Evolutionary conservation across 2,797 vertebrate species (phyloP), one percentile per base, ranked within the genome.

Genomic region (Danio aesculapii): DNA sequence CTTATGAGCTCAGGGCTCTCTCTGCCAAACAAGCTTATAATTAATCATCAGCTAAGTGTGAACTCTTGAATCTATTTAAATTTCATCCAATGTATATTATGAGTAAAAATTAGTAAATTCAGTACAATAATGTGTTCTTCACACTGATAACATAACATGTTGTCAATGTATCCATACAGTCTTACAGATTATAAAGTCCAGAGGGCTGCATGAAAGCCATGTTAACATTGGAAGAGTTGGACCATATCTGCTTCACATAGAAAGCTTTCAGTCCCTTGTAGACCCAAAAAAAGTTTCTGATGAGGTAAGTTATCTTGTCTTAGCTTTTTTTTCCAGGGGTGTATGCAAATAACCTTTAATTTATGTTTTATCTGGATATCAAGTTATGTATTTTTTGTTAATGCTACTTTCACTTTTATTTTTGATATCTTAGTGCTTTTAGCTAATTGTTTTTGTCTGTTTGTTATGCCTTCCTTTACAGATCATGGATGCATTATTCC

Each of bases 211-310:
- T 63, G 16, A 50, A 55, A n/a, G 68, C 6, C 8, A 46, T 46
- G n/a, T 43, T 13, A 14, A 21, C 19, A 55, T 71, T n/a, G 50
- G 69, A 55, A 52, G 13, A 6, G n/a, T 57, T 41, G 69, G 50
- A 41, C 69, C 69, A 21, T 71, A 71, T 71, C 69, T 9, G 17
- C 30, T 71, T 71, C 41, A 57, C 30, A 9, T 57, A 16, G 30
- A 53, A 17, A 71, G 50, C 17, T 71, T 71, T 73, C 16, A 58
- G 13, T 74, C 72, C 19, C 57, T 61, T n/a, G 8, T 74, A 10
- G 71, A 74, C 47, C 12, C 39, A 41, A 74, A 74, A 2, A 59
- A 30, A 74, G 43, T 74, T 21, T 61, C 71, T 47, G 55, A 74
- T 61, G 71, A 59, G 21, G 49, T 71, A 41, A 71, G 21, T 71